phyloP scores from a whole-genome alignment of 2,888 invertebrate species.

The Arrhopalites spinosus region DNA sequence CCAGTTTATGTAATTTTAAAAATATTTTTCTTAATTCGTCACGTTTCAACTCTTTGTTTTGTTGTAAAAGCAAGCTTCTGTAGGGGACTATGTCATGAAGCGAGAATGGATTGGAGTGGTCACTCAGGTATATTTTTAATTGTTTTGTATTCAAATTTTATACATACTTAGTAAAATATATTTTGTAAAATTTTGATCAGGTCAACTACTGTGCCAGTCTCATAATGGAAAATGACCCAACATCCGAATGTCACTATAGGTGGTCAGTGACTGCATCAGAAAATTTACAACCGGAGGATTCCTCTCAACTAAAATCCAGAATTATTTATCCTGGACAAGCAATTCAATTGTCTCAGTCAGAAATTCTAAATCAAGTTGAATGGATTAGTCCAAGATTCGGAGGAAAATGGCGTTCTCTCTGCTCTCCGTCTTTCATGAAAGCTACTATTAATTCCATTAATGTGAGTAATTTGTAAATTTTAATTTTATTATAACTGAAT shows the following conservation, averaged over 20 bases:
- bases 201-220: background rate
- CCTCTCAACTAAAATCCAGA: background rate
- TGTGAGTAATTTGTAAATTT: background rate
- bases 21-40: background rate
- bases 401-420: background rate
- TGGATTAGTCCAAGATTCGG: background rate
- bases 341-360: background rate
- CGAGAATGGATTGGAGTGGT: constrained; percentile 5
- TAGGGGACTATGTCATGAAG: background rate
- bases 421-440: background rate
- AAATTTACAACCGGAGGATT: background rate
- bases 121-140: background rate
- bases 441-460: background rate
- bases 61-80: background rate
- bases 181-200: too few relatives aligned
- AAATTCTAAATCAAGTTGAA: background rate
- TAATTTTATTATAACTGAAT: too few relatives aligned
- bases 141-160: too few relatives aligned
- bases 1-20: background rate
- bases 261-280: background rate
- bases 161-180: too few relatives aligned
- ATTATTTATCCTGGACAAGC: background rate
- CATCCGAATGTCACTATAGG: background rate
- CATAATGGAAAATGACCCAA: background rate
- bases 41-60: background rate